Evolutionary conservation across 2,888 invertebrate genomes (phyloP), one percentile per base, ranked within the genome.

Genomic region (Ryuthela nishihirai): DNA sequence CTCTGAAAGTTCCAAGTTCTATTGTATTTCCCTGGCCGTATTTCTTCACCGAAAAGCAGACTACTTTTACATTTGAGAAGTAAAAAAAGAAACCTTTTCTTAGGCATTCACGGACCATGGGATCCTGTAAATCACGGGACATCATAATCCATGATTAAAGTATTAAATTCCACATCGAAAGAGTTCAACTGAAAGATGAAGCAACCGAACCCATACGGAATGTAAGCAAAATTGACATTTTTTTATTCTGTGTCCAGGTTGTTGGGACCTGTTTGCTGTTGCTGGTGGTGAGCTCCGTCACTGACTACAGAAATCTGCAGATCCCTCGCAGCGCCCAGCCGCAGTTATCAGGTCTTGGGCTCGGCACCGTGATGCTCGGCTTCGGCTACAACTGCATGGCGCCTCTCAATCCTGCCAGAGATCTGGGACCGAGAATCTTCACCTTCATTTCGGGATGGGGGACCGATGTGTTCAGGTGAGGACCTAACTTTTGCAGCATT

Each of bases 351-450:
- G 53, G 56, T 17, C 17, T 62, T 4, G 43, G 47, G 2, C 23
- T 62, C 10, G 26, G 38, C 0, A 25, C 15, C 3, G 41, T 56
- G 2, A n/a, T 26, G 3, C 70, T 77, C 64, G 70, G 76, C 17
- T 77, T 78, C 64, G 79, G 78, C 20, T 70, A 73, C 62, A 81
- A 81, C 71, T 77, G 78, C 66, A 80, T 80, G 34, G 79, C 77
- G 62, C 77, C 80, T 35, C 74, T 81, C 62, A 82, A 82, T 69
- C 82, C 82, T 1, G 82, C 82, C 18, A 69, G 82, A 54, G 82
- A 82, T 69, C 71, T 82, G 12, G 70, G 74, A 0, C 81, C 82
- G 0, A 69, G 81, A 56, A 66, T 81, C 17, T 79, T 81, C 68
- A 76, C 78, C 1, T 66, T 72, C n/a, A 65, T 77, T 1, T 74